Evolutionary conservation across 2,113 vertebrate genomes (phyloP).

Genomic region (Coptodon rendalli): DNA sequence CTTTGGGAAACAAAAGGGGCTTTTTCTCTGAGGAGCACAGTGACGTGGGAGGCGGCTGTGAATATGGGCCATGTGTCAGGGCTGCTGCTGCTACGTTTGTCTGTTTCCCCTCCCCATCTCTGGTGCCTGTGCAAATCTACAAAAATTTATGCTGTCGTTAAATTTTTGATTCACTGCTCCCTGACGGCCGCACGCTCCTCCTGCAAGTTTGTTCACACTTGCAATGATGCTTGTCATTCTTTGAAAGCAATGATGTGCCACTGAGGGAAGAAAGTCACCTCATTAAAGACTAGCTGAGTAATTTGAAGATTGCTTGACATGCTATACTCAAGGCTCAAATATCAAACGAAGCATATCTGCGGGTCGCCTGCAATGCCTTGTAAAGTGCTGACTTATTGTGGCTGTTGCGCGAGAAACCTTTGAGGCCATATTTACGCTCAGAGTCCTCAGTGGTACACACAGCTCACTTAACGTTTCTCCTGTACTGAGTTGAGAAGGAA

Average conservation of each 20-base stretch:
- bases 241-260: background rate
- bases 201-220: background rate
- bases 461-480: background rate
- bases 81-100: slow-evolving; percentile 40
- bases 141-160: background rate
- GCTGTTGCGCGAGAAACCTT: slow-evolving; percentile 2
- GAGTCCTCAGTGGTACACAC: background rate
- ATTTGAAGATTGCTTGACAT: slow-evolving; percentile 10
- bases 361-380: background rate
- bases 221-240: background rate
- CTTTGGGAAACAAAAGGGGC: slow-evolving; percentile 57
- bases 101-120: slow-evolving; percentile 31
- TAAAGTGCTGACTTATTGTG: background rate
- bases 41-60: slow-evolving; percentile 65
- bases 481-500: slow-evolving; percentile 30
- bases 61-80: slow-evolving; percentile 71
- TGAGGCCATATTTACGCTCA: slow-evolving; percentile 1
- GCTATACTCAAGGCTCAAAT: background rate
- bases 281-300: background rate
- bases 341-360: slow-evolving; percentile 5
- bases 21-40: slow-evolving; percentile 60
- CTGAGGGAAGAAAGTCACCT: background rate
- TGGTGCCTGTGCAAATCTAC: slow-evolving; percentile 4
- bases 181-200: background rate
- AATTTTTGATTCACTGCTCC: background rate